Evolutionary conservation across 1,140 invertebrate species (phyloP), one percentile per base, ranked within the genome.

Genomic region (Habropoda laboriosa): DNA sequence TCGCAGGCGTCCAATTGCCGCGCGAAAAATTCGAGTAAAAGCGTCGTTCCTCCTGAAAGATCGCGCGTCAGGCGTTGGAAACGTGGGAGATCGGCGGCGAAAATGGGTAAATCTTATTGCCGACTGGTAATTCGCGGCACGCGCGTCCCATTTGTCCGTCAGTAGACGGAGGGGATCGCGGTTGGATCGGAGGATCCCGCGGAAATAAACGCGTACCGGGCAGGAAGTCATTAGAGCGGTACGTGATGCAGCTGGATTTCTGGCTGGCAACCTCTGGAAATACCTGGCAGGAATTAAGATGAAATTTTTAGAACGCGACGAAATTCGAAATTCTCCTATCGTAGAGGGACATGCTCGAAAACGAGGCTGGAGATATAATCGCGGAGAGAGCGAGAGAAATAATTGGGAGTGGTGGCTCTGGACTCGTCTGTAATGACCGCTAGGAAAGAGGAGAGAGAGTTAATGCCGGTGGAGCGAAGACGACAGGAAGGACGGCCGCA

Each of bases 131-230:
- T 73, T 73, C 68, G 35, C 30, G 49, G 82, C 82, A 85, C 83
- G 83, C 78, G 60, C 82, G 72, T 38, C 27, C 82, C 78, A 84
- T 84, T 85, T 84, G 83, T 74, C 55, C 67, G 67, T 67, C 72
- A 75, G 60, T 13, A 57, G 35, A 73, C 47, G 75, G 58, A 60
- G 51, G 71, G 66, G 45, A 51, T 35, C 70, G 81, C 80, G 73
- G n/a, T n/a, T 51, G 76, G 64, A 79, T 77, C 80, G 80, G 72
- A 70, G 80, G 57, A 76, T 55, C 16, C 18, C 13, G 38, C 40
- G 63, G 74, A 77, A 77, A 71, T 78, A 78, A 78, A 78, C 35
- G 75, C 67, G 55, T 49, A 60, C 13, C 42, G 45, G 67, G 16
- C 75, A 42, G 67, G 27, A 61, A 71, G 67, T 78, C 75, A 40